These are phyloP conservation scores for Reinhardtius hippoglossoides DNA, from an alignment of 2,113 vertebrate genomes.

Conservation along the genomic window DNA sequence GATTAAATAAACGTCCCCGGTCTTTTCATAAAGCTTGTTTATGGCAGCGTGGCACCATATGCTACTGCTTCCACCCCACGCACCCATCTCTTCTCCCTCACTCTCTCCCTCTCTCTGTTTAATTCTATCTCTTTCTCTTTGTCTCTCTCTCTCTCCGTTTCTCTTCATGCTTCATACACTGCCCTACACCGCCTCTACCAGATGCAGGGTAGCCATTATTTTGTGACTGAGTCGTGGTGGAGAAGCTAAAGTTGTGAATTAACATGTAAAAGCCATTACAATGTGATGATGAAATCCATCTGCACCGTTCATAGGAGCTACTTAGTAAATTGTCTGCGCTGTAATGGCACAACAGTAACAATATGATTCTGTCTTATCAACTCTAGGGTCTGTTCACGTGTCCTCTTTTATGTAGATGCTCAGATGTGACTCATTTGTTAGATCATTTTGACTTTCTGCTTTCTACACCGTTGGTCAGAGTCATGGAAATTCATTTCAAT, in stretches of 20 bases:
- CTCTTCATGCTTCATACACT: constrained; percentile 64
- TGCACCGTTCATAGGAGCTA: constrained; percentile 73
- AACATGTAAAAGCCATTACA: constrained; percentile 82
- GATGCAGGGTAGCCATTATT: constrained; percentile 82
- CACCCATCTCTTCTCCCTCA: constrained; percentile 45
- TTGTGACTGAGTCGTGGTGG: constrained; percentile 77
- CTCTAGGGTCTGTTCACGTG: constrained; percentile 28
- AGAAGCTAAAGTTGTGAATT: constrained; percentile 83
- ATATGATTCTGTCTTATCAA: constrained; percentile 62
- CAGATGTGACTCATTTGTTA: constrained; percentile 24
- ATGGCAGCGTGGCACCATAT: constrained; percentile 84
- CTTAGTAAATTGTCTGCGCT: constrained; percentile 68
- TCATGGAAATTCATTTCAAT: constrained; percentile 16
- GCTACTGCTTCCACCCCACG: constrained; percentile 72
- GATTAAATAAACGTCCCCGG: constrained; percentile 89
- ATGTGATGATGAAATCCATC: constrained; percentile 80
- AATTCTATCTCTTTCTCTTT: constrained; percentile 54
- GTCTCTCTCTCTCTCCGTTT: constrained; percentile 56
- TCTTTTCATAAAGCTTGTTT: constrained; percentile 88
- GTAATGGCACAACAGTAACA: constrained; percentile 63
- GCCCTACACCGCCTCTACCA: constrained; percentile 78
- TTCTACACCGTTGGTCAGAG: neutral
- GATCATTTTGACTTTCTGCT: constrained; percentile 3
- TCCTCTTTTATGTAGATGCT: constrained; percentile 19
- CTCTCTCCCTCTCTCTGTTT: constrained; percentile 47